phyloP scores from a whole-genome alignment of 2,888 invertebrate species.

The Drosophila fulvimacula region DNA sequence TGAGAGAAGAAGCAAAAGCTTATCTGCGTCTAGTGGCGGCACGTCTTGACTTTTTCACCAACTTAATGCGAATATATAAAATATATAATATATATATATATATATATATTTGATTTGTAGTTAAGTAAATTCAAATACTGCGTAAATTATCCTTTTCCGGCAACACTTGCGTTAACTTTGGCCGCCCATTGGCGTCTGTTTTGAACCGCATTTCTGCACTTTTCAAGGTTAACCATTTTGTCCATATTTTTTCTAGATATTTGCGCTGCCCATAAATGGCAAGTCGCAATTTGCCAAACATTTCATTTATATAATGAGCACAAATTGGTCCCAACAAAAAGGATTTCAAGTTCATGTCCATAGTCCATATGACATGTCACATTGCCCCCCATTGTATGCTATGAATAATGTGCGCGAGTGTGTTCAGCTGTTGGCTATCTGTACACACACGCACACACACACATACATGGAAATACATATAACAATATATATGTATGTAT shows the following conservation, averaged over 20 bases:
- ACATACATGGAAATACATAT: no score
- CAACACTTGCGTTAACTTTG: conserved; percentile 48
- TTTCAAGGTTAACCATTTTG: conserved; percentile 67
- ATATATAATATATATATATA: background rate
- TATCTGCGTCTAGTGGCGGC: conserved; percentile 55
- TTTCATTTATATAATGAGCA: conserved; percentile 68
- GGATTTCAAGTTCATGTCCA: conserved; percentile 72
- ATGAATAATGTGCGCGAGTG: conserved; percentile 24
- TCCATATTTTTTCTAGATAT: background rate
- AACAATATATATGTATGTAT: conserved; percentile 18
- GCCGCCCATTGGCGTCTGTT: conserved; percentile 50
- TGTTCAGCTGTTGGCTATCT: conserved; percentile 10
- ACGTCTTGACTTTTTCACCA: conserved; percentile 46
- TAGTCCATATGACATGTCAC: conserved; percentile 42
- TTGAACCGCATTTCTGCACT: conserved; percentile 24
- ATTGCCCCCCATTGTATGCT: conserved; percentile 71
- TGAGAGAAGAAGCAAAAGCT: conserved; percentile 32
- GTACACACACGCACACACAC: background rate
- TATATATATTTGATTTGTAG: background rate
- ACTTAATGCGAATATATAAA: conserved; percentile 16
- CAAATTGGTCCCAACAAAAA: conserved; percentile 60
- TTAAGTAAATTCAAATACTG: conserved; percentile 20
- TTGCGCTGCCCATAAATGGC: conserved; percentile 10
- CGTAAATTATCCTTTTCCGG: conserved; percentile 59
- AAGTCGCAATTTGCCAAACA: conserved; percentile 61